A percentile compares a stretch with the other conserved stretches of the same genome.
phyloP scores from a whole-genome alignment of 2,888 invertebrate species.

The Synanthedon formicaeformis region DNA sequence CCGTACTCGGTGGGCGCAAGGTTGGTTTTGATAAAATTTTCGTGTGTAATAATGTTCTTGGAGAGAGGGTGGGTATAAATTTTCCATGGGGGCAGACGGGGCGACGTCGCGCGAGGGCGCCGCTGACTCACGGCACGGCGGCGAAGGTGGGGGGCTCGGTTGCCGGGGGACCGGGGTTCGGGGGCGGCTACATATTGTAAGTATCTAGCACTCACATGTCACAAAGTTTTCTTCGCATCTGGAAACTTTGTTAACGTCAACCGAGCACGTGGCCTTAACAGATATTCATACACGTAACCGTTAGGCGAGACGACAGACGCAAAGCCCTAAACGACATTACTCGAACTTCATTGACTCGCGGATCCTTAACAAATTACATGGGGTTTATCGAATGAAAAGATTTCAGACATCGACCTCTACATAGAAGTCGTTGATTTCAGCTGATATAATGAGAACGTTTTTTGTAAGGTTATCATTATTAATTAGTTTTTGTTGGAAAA shows the following conservation, averaged over 20 bases:
- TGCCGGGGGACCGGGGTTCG: constrained; percentile 8
- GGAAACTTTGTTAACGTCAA: constrained; percentile 70
- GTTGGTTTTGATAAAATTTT: constrained; percentile 26
- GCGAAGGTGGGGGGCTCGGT: constrained; percentile 11
- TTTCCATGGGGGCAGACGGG: constrained; percentile 69
- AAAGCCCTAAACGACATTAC: background rate
- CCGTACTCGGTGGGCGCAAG: constrained; percentile 32
- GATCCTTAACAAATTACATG: too few relatives aligned
- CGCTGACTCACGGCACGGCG: constrained; percentile 60
- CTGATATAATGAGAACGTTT: too few relatives aligned
- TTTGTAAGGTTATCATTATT: too few relatives aligned
- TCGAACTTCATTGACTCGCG: too few relatives aligned
- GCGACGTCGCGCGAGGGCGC: constrained; percentile 68
- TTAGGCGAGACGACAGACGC: background rate
- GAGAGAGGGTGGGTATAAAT: constrained; percentile 68
- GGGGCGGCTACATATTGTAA: constrained; percentile 54
- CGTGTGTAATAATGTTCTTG: constrained; percentile 48
- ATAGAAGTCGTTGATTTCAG: too few relatives aligned
- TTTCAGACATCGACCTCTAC: too few relatives aligned
- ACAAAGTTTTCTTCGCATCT: constrained; percentile 69
- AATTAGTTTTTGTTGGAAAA: too few relatives aligned
- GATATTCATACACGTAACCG: constrained; percentile 29
- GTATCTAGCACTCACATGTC: constrained; percentile 69
- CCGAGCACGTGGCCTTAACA: constrained; percentile 65
- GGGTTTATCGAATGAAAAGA: too few relatives aligned